A percentile compares a stretch with the other conserved stretches of the same genome.
Conservation (phyloP, 2,797 vertebrate species). For the Myotis planiceps region DNA sequence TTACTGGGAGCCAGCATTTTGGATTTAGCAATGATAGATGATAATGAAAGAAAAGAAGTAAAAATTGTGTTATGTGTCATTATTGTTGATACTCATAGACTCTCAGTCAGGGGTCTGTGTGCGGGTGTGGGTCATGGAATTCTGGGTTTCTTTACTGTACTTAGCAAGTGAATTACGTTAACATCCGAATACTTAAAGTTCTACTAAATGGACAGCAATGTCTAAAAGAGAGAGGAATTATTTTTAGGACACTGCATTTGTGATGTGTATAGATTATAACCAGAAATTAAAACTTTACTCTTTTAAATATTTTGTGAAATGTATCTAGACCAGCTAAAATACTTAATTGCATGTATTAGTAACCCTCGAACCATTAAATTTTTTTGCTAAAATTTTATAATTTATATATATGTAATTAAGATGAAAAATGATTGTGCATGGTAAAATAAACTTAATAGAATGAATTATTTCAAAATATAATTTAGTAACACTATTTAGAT, state of each 20-base stretch:
- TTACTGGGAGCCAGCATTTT: constrained; percentile 33
- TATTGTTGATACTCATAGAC: neutral
- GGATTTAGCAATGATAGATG: neutral
- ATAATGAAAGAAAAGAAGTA: constrained; percentile 56
- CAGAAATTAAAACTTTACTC: neutral
- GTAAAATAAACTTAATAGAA: neutral
- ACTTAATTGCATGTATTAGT: neutral
- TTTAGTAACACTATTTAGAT: neutral
- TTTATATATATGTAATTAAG: neutral
- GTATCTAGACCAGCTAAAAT: neutral
- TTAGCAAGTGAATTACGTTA: constrained; percentile 48
- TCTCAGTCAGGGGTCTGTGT: neutral
- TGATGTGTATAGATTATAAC: neutral
- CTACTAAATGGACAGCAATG: neutral
- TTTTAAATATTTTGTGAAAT: neutral
- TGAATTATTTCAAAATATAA: neutral
- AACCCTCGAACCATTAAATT: neutral
- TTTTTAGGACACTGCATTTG: neutral
- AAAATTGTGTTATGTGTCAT: constrained; percentile 8
- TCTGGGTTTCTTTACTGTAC: neutral
- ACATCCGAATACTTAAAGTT: neutral
- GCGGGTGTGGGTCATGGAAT: neutral
- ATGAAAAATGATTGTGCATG: neutral
- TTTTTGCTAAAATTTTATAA: neutral
- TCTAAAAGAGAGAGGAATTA: neutral